Conservation (phyloP, 1,140 invertebrate species). For the Samia ricini region DNA sequence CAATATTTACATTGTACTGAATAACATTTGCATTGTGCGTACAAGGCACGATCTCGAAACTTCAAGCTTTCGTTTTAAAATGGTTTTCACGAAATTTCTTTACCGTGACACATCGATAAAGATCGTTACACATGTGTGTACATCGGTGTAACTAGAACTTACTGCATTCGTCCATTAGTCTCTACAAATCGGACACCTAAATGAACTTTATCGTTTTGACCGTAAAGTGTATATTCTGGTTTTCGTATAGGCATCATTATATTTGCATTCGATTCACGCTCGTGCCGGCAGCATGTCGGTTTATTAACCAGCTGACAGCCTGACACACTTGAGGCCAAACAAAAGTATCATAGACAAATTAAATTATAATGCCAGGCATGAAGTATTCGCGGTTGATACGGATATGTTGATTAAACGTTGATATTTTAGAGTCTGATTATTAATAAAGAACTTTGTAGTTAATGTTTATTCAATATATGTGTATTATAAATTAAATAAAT, state of each 20-base stretch:
- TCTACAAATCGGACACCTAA: background rate
- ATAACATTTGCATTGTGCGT: no score
- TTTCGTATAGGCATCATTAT: background rate
- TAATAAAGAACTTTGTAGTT: no score
- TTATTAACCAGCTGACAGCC: conserved; percentile 36
- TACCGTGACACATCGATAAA: conserved; percentile 59
- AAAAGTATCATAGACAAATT: conserved; percentile 15
- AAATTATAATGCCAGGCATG: conserved; percentile 17
- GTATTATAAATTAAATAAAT: no score
- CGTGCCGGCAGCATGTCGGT: conserved; percentile 29
- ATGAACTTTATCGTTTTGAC: no score
- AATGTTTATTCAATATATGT: no score
- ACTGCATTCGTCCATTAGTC: conserved; percentile 20
- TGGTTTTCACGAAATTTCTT: conserved; percentile 50
- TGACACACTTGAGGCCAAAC: conserved; percentile 31
- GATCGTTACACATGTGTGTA: conserved; percentile 49
- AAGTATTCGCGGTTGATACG: background rate
- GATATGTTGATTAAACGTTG: no score
- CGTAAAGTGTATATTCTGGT: no score
- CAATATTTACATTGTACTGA: no score
- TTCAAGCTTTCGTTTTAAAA: conserved; percentile 2
- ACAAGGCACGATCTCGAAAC: background rate
- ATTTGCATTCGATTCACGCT: conserved; percentile 32
- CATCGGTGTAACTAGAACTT: conserved; percentile 44
- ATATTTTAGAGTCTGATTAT: no score